Evolutionary conservation across 2,797 vertebrate species (phyloP), one percentile per base, ranked within the genome.

Genomic region (Catamblyrhynchus diadema): DNA sequence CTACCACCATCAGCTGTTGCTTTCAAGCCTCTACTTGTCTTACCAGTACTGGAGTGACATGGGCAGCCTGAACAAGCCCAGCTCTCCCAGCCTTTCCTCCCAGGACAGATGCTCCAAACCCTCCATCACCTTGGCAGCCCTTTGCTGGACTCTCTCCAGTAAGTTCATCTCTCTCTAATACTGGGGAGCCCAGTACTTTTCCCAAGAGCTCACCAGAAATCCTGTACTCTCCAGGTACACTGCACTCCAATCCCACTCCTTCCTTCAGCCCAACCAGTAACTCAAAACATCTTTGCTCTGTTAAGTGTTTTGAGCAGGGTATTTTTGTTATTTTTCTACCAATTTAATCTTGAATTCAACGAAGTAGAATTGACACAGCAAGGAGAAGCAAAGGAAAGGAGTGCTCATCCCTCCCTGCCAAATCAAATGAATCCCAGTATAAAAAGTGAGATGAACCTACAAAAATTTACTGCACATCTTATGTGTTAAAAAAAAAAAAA

Each of bases 331-430:
- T 53, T 86, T 53, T 77, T 64, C 77, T 65, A 86, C 14, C 74
- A 67, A 41, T 35, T 72, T 80, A 20, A 45, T 61, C 33, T 53
- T 50, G 41, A 90, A 47, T 79, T 86, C 67, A 66, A 24, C 11
- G 3, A 82, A 51, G 22, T 5, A 51, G 14, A 90, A 77, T 2
- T 47, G 72, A 87, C 14, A 47, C 12, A 87, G 61, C n/a, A 80
- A 94, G 79, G 86, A 94, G 93, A 95, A 95, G 92, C 88, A 95
- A 96, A 95, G 87, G 65, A 92, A 96, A 91, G 61, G 35, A 83
- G 39, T 65, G 74, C 54, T 51, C 23, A 4, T 41, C 53, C 53
- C 65, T 50, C 23, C 53, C 69, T 71, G 32, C 10, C 59, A 86
- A 93, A 88, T 19, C 61, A 86, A 94, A 65, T 17, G 1, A 87